These are phyloP conservation scores for Andrena hattorfiana DNA, from an alignment of 2,888 invertebrate species.

Conservation along the genomic window DNA sequence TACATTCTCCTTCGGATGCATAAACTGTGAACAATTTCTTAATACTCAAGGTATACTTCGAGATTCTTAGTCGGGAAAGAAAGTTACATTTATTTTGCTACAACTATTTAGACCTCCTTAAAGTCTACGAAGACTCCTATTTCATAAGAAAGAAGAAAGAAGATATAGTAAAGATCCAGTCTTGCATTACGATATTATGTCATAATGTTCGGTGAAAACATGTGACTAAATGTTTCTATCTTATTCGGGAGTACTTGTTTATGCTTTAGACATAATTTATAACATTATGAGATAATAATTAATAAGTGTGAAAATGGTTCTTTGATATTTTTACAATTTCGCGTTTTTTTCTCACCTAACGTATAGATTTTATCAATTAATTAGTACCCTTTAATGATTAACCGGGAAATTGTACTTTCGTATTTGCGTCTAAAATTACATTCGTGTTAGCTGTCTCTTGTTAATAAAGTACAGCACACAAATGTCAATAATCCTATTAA, in stretches of 20 bases:
- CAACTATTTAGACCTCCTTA: slow-evolving; percentile 53
- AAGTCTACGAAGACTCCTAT: slow-evolving; percentile 57
- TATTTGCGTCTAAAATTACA: slow-evolving; percentile 57
- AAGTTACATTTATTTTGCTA: slow-evolving; percentile 47
- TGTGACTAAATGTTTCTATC: slow-evolving; percentile 62
- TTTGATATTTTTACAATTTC: slow-evolving; percentile 61
- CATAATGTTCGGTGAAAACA: slow-evolving; percentile 60
- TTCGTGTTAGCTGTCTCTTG: slow-evolving; percentile 43
- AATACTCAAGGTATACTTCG: slow-evolving; percentile 59
- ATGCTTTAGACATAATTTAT: slow-evolving; percentile 44
- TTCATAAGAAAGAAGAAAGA: slow-evolving; percentile 55
- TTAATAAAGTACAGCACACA: slow-evolving; percentile 54
- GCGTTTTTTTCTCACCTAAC: slow-evolving; percentile 46
- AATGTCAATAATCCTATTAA: slow-evolving; percentile 56
- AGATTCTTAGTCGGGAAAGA: slow-evolving; percentile 32
- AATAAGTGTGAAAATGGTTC: slow-evolving; percentile 50
- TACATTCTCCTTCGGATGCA: slow-evolving; percentile 37
- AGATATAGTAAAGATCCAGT: slow-evolving; percentile 70
- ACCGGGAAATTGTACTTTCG: slow-evolving; percentile 70
- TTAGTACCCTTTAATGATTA: slow-evolving; percentile 62
- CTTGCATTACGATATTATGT: slow-evolving; percentile 72
- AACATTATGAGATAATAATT: slow-evolving; percentile 57
- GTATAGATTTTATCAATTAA: slow-evolving; percentile 58
- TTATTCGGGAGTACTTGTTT: slow-evolving; percentile 50
- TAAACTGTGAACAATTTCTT: slow-evolving; percentile 51